Base-by-base conservation (phyloP, 2,797 vertebrate genomes). In the Pagetopsis macropterus region DNA sequence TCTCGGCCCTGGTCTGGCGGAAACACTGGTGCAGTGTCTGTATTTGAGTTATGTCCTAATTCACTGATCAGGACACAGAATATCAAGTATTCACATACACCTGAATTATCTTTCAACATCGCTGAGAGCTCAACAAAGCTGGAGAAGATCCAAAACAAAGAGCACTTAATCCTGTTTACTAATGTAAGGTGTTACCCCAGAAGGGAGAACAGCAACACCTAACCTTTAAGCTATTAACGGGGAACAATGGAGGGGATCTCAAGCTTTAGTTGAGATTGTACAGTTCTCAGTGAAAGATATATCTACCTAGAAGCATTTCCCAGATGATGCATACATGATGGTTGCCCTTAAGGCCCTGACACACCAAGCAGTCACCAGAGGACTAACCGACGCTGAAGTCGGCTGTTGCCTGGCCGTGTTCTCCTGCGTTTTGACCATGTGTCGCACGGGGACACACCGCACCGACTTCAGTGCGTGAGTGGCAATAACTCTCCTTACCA, bases 71-170 rank as follows among this genome's bases (percentile, higher is more conserved):
- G 23, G 3, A 23, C 23, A 27, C 23, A 27, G 23, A 3, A 27
- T 27, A 27, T 27, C 23, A 3, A 27, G 23, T 27, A 3, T 27
- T 27, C 23, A 27, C 23, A 3, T 4, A 3, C 21, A 69, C 14
- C 15, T 11, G 3, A 60, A 56, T 21, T 15, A 60, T 31, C 14
- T 61, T n/a, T n/a, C 3, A 31, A n/a, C 65, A n/a, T 65, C 33
- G 33, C 13, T 10, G 16, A 49, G 60, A 50, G 13, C 66, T 65
- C 56, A 57, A 17, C 9, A 16, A 3, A 55, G 63, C 57, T 57
- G 45, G 31, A 57, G n/a, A 21, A 8, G n/a, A 49, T 69, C 21
- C 55, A 69, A 55, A 19, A 14, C 51, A 56, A 45, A 66, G 17
- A 61, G 9, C 2, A 3, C 13, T 16, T 23, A 33, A 41, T 43